Conservation (phyloP, 92 coral and sea anemone genomes). For the Galaxea fascicularis region DNA sequence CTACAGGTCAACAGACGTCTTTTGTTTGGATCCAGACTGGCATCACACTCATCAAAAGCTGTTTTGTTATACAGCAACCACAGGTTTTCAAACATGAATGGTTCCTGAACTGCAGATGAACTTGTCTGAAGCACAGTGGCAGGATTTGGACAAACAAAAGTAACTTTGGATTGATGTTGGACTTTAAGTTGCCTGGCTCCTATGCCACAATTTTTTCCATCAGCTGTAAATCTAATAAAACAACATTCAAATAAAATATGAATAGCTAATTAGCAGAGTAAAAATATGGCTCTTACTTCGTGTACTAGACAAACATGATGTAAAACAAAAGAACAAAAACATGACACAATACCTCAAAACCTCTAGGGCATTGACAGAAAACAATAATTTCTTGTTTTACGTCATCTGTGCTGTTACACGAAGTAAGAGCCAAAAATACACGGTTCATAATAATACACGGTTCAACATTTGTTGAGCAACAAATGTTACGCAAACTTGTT, state of each 20-base stretch:
- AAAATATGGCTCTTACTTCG: no score
- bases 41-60: slow-evolving; percentile 54
- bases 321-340: no score
- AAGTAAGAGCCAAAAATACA: no score
- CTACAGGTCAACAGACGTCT: slow-evolving; percentile 13
- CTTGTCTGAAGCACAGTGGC: slow-evolving; percentile 24
- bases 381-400: no score
- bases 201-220: slow-evolving; percentile 14
- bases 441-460: no score
- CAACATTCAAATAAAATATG: background rate
- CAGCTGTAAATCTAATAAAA: slow-evolving; percentile 39
- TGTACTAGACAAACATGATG: no score
- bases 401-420: no score
- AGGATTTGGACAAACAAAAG: slow-evolving; percentile 62
- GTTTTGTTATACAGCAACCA: slow-evolving; percentile 41
- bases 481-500: no score
- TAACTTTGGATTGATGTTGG: slow-evolving; percentile 22
- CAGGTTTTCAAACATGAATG: slow-evolving; percentile 52
- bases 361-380: no score
- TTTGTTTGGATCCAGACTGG: slow-evolving; percentile 12
- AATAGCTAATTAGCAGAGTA: background rate
- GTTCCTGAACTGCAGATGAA: background rate
- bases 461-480: no score
- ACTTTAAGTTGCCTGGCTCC: slow-evolving; percentile 49
- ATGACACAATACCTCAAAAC: no score